Conservation (phyloP, 2,113 vertebrate genomes). For the Varanus salvator region DNA sequence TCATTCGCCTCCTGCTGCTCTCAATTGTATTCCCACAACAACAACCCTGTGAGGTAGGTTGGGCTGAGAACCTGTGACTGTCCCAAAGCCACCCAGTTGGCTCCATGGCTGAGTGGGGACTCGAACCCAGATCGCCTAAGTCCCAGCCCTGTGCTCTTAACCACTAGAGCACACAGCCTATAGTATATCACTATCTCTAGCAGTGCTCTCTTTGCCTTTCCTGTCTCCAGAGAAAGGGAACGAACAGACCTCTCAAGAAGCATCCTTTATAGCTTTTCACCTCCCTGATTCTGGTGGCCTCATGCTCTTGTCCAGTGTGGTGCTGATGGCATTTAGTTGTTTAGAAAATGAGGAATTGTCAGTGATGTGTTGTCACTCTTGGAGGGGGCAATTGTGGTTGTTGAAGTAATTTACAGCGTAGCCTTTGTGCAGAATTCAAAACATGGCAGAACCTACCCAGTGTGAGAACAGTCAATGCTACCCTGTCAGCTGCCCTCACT, state of each 20-base stretch:
- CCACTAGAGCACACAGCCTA: too few species aligned
- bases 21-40: too few species aligned
- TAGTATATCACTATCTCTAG: neutral
- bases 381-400: slow-evolving; percentile 3
- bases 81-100: too few species aligned
- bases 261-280: neutral
- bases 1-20: too few species aligned
- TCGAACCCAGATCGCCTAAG: too few species aligned
- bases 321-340: neutral
- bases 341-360: neutral
- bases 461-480: neutral
- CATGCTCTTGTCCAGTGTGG: neutral
- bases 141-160: too few species aligned
- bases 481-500: slow-evolving; percentile 1
- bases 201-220: neutral
- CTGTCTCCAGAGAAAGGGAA: neutral
- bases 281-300: neutral
- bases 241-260: neutral
- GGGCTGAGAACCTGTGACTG: too few species aligned
- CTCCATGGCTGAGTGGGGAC: too few species aligned
- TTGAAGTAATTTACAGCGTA: neutral
- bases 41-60: too few species aligned
- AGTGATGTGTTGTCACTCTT: neutral
- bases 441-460: neutral
- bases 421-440: slow-evolving; percentile 43